phyloP scores from a whole-genome alignment of 1,140 invertebrate genomes.

The Halesus radiatus region DNA sequence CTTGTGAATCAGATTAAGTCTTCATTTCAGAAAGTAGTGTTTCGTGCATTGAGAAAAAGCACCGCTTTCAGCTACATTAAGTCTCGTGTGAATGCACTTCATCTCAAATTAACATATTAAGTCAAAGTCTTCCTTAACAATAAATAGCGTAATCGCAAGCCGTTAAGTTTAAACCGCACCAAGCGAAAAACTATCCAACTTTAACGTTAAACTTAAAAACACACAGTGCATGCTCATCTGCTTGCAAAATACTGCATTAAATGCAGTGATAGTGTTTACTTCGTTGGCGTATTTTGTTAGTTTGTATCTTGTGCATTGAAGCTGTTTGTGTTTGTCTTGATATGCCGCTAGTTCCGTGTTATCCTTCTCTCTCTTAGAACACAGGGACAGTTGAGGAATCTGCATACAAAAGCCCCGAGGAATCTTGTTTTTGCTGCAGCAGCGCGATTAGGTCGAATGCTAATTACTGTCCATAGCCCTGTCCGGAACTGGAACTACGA shows the following conservation, averaged over 20 bases:
- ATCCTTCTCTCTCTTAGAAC: constrained; percentile 23
- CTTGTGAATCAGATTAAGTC: constrained; percentile 34
- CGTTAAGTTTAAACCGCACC: not conserved
- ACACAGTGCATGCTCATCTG: not conserved
- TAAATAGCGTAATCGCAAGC: constrained; percentile 50
- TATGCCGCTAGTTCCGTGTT: constrained; percentile 31
- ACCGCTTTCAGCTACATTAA: not conserved
- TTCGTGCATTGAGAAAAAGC: not conserved
- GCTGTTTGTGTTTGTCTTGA: constrained; percentile 20
- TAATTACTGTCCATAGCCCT: constrained; percentile 40
- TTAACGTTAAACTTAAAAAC: not conserved
- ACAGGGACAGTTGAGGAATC: constrained; percentile 36
- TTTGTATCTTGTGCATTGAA: not conserved
- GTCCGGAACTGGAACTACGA: not conserved
- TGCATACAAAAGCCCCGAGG: constrained; percentile 46
- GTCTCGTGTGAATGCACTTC: constrained; percentile 42
- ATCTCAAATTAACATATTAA: constrained; percentile 47
- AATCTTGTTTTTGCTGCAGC: constrained; percentile 23
- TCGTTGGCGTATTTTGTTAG: no score
- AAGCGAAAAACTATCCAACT: not conserved
- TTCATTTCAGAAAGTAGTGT: constrained; percentile 12
- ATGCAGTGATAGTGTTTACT: no score
- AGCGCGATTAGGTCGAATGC: constrained; percentile 49
- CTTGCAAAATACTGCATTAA: no score
- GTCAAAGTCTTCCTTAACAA: constrained; percentile 45